A percentile compares a stretch with the other conserved stretches of the same genome.
Evolutionary conservation across 2,888 invertebrate genomes (phyloP).

Genomic region (Pyralis farinalis): DNA sequence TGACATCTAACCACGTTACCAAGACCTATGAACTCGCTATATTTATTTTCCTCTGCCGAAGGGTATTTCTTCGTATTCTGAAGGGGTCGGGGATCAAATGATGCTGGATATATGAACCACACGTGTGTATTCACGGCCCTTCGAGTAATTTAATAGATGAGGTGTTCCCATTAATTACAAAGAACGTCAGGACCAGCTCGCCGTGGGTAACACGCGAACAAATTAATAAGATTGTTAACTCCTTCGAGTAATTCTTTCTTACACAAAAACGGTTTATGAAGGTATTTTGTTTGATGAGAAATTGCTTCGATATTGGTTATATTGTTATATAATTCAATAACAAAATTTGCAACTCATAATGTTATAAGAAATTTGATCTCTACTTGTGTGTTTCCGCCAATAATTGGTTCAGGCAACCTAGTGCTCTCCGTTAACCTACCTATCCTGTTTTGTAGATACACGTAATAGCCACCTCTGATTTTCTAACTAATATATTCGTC

Average conservation of each 20-base stretch:
- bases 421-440: too few relatives aligned
- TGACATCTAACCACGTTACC: slow-evolving; percentile 39
- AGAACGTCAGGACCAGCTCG: slow-evolving; percentile 71
- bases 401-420: too few relatives aligned
- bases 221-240: slow-evolving; percentile 79
- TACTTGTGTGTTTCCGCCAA: too few relatives aligned
- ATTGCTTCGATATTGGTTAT: neutral
- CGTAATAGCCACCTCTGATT: too few relatives aligned
- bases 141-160: slow-evolving; percentile 79
- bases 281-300: slow-evolving; percentile 13
- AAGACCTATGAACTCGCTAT: slow-evolving; percentile 28
- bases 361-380: too few relatives aligned
- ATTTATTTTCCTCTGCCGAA: slow-evolving; percentile 10
- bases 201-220: slow-evolving; percentile 63
- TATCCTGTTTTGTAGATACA: too few relatives aligned
- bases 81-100: slow-evolving; percentile 34
- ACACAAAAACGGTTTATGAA: slow-evolving; percentile 14
- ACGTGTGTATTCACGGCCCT: slow-evolving; percentile 67
- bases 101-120: slow-evolving; percentile 47
- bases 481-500: too few relatives aligned
- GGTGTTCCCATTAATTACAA: slow-evolving; percentile 80
- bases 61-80: slow-evolving; percentile 13
- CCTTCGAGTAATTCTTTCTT: slow-evolving; percentile 71
- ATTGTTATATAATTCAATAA: too few relatives aligned
- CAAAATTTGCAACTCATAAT: too few relatives aligned